A percentile compares a stretch with the other conserved stretches of the same genome.
These are phyloP conservation scores for Keiferia lycopersicella DNA, from an alignment of 2,888 invertebrate genomes.

Conservation along the genomic window DNA sequence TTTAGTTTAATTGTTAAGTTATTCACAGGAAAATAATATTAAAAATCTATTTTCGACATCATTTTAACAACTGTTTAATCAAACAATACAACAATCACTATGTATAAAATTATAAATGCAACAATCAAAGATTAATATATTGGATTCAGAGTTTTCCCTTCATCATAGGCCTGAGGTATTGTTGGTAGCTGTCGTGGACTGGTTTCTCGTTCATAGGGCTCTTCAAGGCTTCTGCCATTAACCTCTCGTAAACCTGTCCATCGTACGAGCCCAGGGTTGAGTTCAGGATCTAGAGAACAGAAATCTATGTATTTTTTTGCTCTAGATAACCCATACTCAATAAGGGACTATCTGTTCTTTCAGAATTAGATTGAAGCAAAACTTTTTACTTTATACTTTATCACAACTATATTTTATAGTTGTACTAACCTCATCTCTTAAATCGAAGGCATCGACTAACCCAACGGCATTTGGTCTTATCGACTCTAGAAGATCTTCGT, in stretches of 20 bases:
- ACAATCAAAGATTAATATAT: not conserved
- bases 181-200: constrained; percentile 87
- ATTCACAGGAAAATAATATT: too few species aligned
- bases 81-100: too few species aligned
- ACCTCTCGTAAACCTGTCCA: constrained; percentile 89
- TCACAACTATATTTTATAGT: not conserved
- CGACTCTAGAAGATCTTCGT: constrained; percentile 84
- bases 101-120: not conserved
- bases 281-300: constrained; percentile 69
- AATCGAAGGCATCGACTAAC: constrained; percentile 94
- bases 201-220: constrained; percentile 89
- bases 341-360: too few species aligned
- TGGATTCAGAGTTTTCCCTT: constrained; percentile 80
- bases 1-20: too few species aligned
- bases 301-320: not conserved
- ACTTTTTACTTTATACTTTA: too few species aligned
- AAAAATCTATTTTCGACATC: too few species aligned
- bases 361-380: too few species aligned
- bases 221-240: constrained; percentile 88
- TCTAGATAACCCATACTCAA: too few species aligned
- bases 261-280: constrained; percentile 91
- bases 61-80: too few species aligned
- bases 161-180: constrained; percentile 88
- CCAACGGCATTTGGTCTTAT: constrained; percentile 93
- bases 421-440: constrained; percentile 83